Evolutionary conservation across 2,797 vertebrate genomes (phyloP).

Genomic region (Clarias laeviceps): DNA sequence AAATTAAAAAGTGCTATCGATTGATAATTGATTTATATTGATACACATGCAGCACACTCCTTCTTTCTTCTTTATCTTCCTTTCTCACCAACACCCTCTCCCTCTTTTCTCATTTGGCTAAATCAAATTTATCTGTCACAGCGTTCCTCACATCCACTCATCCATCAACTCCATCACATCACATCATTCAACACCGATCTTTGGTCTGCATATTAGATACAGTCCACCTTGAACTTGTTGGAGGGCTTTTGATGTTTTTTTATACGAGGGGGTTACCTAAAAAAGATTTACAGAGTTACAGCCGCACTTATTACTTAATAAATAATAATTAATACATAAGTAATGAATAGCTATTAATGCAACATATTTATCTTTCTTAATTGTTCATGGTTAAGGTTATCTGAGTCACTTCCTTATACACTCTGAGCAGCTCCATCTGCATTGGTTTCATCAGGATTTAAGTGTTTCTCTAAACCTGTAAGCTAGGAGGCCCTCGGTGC

Average conservation of each 20-base stretch:
- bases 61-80: constrained; percentile 3
- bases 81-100: constrained; percentile 8
- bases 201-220: not conserved
- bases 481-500: not conserved
- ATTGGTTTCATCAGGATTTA: not conserved
- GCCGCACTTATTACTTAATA: not conserved
- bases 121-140: constrained; percentile 75
- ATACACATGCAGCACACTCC: constrained; percentile 58
- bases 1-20: constrained; percentile 72
- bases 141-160: constrained; percentile 62
- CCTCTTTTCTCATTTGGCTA: constrained; percentile 64
- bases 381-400: not conserved
- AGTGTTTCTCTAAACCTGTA: not conserved
- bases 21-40: constrained; percentile 76
- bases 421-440: not conserved
- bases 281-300: not conserved
- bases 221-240: constrained; percentile 26
- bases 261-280: not conserved
- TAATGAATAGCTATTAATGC: not conserved
- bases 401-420: not conserved
- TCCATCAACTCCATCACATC: constrained; percentile 76
- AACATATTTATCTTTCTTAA: not conserved
- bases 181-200: constrained; percentile 58
- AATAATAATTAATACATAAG: too few species aligned
- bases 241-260: not conserved